Conservation (phyloP, 2,888 invertebrate species). For the Amaurobius ferox region DNA sequence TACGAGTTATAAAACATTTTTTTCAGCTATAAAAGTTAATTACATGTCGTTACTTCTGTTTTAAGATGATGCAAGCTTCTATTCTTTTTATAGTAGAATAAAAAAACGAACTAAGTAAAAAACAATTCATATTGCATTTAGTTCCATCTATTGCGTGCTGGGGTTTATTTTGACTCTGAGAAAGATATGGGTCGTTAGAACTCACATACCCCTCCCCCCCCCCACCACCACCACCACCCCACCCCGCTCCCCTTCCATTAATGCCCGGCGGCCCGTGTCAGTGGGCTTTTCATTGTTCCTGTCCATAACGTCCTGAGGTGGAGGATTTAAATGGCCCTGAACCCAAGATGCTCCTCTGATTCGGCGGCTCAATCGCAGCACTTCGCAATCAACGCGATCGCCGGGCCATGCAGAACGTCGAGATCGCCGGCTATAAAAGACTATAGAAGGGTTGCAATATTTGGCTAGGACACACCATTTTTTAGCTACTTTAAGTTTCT, state of each 20-base stretch:
- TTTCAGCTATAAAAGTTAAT: too few relatives aligned
- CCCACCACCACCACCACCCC: background rate
- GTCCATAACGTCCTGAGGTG: background rate
- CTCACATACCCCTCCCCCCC: background rate
- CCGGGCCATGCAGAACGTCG: background rate
- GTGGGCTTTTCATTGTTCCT: constrained; percentile 7
- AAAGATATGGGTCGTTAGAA: constrained; percentile 11
- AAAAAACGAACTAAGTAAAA: too few relatives aligned
- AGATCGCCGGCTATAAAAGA: too few relatives aligned
- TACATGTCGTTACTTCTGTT: too few relatives aligned
- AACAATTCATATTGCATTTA: too few relatives aligned
- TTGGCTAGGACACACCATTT: too few relatives aligned
- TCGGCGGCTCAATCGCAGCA: background rate
- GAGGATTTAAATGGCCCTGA: background rate
- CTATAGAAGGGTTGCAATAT: too few relatives aligned
- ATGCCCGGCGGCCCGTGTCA: background rate
- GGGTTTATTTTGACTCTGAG: background rate
- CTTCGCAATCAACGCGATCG: background rate
- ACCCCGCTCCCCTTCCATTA: background rate
- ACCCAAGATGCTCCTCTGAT: background rate
- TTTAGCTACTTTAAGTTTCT: too few relatives aligned
- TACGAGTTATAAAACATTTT: too few relatives aligned
- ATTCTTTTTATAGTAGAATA: too few relatives aligned
- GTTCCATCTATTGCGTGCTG: too few relatives aligned
- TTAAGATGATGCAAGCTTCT: too few relatives aligned